A percentile compares a stretch with the other conserved stretches of the same genome.
phyloP scores from a whole-genome alignment of 2,113 vertebrate species.

The Protobothrops mucrosquamatus region DNA sequence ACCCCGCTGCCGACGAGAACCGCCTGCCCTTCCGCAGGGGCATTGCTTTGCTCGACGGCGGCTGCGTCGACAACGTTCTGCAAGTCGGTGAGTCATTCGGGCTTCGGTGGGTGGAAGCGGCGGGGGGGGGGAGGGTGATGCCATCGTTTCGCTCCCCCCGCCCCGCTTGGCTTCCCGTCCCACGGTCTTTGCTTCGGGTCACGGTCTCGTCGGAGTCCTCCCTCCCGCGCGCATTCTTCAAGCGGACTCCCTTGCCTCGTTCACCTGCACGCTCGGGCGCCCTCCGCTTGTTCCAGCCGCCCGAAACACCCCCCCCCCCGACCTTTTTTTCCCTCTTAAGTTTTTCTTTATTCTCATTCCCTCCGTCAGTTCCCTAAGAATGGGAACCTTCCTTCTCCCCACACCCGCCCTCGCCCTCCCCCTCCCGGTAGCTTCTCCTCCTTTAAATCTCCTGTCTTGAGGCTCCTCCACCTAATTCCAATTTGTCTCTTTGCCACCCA shows the following conservation, averaged over 20 bases:
- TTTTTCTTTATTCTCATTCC: neutral
- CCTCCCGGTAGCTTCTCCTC: no score
- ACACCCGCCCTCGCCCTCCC: neutral
- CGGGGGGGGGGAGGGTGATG: neutral
- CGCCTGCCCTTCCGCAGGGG: slow-evolving; percentile 91
- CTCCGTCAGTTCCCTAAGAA: neutral
- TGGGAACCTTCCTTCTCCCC: no score
- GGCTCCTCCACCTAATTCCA: neutral
- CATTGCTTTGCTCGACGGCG: slow-evolving; percentile 87
- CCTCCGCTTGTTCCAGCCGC: neutral
- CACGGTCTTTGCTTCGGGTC: slow-evolving; percentile 34
- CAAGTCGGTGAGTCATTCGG: slow-evolving; percentile 90
- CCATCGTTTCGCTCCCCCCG: neutral
- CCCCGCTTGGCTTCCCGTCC: slow-evolving; percentile 4
- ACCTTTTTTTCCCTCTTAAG: neutral
- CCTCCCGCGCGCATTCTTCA: neutral
- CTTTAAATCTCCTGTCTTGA: neutral
- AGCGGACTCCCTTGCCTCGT: neutral
- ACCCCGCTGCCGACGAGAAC: slow-evolving; percentile 72
- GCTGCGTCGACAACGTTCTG: slow-evolving; percentile 94
- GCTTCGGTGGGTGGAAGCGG: neutral
- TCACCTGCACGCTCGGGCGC: neutral
- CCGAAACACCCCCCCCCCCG: neutral
- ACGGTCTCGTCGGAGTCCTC: neutral
- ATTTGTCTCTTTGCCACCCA: neutral